Conservation (phyloP, 2,797 vertebrate genomes). For the Synanceia verrucosa region DNA sequence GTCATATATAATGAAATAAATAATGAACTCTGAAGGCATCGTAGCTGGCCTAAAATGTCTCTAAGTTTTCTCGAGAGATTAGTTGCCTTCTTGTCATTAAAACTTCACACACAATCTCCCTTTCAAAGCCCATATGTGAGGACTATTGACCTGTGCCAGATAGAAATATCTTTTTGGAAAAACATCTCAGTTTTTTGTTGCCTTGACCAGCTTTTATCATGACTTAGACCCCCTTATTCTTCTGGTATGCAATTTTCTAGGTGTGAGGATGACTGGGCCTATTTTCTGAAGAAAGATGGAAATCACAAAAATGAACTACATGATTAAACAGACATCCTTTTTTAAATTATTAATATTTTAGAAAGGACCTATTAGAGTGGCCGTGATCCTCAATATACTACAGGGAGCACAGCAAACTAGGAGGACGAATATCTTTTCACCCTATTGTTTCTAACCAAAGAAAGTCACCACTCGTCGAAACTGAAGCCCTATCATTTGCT, state of each 20-base stretch:
- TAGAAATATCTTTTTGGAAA: slow-evolving; percentile 19
- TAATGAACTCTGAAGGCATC: too few species aligned
- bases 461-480: slow-evolving; percentile 36
- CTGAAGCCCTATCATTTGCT: slow-evolving; percentile 40
- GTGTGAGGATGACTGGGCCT: slow-evolving; percentile 15
- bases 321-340: neutral
- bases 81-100: neutral
- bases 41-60: neutral
- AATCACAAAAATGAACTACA: neutral
- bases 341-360: neutral
- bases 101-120: neutral
- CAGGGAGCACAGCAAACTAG: slow-evolving; percentile 29
- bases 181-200: slow-evolving; percentile 29
- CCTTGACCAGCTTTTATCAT: slow-evolving; percentile 31
- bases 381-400: slow-evolving; percentile 1
- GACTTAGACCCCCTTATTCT: slow-evolving; percentile 24
- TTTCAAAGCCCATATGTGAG: slow-evolving; percentile 24
- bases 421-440: slow-evolving; percentile 22
- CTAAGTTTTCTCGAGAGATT: neutral
- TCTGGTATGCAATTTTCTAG: slow-evolving; percentile 41
- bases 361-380: neutral
- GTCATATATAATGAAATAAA: too few species aligned
- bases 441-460: slow-evolving; percentile 57
- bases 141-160: slow-evolving; percentile 8
- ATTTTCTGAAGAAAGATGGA: slow-evolving; percentile 10